Evolutionary conservation across 2,797 vertebrate genomes (phyloP).

Genomic region (Gallinago nigripennis): DNA sequence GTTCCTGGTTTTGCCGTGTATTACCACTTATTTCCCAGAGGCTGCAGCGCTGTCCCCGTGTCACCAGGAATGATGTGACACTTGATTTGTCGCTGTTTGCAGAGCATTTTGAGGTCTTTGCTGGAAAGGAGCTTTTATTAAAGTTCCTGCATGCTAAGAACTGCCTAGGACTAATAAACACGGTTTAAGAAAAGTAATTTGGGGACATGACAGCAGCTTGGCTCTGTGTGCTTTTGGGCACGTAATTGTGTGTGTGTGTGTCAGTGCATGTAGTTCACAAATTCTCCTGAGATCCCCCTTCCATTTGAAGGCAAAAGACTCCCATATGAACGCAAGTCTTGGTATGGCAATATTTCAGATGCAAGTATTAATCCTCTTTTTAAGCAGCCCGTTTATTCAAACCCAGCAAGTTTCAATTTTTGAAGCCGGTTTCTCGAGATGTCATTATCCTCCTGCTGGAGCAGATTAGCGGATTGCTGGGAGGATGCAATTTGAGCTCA

Average conservation of each 20-base stretch:
- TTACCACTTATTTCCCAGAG: not conserved
- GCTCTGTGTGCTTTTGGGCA: not conserved
- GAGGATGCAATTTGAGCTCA: conserved; percentile 76
- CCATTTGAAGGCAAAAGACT: not conserved
- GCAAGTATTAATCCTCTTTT: conserved; percentile 43
- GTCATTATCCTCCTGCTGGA: conserved; percentile 76
- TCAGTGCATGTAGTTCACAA: not conserved
- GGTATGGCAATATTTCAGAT: not conserved
- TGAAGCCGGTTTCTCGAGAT: conserved; percentile 47
- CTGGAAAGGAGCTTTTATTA: conserved; percentile 63
- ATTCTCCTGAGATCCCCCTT: conserved; percentile 17
- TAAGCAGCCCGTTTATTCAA: conserved; percentile 36
- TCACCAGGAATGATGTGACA: conserved; percentile 25
- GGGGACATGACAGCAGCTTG: conserved; percentile 31
- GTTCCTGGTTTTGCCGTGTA: not conserved
- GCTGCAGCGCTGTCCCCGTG: not conserved
- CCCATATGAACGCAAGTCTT: not conserved
- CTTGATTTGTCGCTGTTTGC: conserved; percentile 41
- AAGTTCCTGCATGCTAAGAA: conserved; percentile 38
- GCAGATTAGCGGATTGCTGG: conserved; percentile 73
- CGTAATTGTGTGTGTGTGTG: fast-evolving
- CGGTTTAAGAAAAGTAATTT: conserved; percentile 27
- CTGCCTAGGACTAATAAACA: conserved; percentile 52
- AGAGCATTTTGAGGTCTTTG: conserved; percentile 36
- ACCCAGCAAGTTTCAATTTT: conserved; percentile 40